Evolutionary conservation across 2,113 vertebrate species (phyloP), one percentile per base, ranked within the genome.

Genomic region (Vidua macroura): DNA sequence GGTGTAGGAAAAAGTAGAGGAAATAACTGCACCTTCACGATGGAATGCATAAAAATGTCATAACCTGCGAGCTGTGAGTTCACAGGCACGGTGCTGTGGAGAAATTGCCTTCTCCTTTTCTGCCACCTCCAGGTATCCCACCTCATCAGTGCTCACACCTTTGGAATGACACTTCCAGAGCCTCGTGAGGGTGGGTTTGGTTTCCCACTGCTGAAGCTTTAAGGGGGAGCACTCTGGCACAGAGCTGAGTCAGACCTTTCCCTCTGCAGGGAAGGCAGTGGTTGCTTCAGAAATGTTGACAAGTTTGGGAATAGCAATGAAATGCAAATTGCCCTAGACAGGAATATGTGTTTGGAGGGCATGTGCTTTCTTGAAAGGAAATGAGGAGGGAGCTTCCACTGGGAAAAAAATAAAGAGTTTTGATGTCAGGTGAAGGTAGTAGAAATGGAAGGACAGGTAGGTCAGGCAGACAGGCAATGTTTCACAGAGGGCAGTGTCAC

Each of bases 251-350:
- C 39, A 93, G 86, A 68, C 46, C 73, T 46, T 70, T 64, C 88
- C 53, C 46, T 95, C 51, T 39, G 53, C 73, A 89, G 73, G 95
- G 83, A 90, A 82, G 70, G 87, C 76, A 74, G 37, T 4, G 49
- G 28, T 10, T 24, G 60, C 62, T 86, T 68, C 69, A 60, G 72
- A 55, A 75, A 41, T 33, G 31, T 25, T 88, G 84, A 89, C 79
- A 69, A 59, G 43, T 44, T 83, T 66, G 55, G 58, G 77, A 93
- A 78, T 31, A 46, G 76, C 82, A 78, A 74, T 75, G 77, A 84
- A 94, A 94, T 74, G 56, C 82, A 91, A 88, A 96, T n/a, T 82
- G 53, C 83, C 56, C 59, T 88, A 59, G n/a, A 80, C 17, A 60
- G 62, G 64, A 93, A 90, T 76, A 43, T 37, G 31, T 76, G 67